These are phyloP conservation scores for Tachyglossus aculeatus DNA, from an alignment of 2,797 vertebrate genomes.

Conservation along the genomic window DNA sequence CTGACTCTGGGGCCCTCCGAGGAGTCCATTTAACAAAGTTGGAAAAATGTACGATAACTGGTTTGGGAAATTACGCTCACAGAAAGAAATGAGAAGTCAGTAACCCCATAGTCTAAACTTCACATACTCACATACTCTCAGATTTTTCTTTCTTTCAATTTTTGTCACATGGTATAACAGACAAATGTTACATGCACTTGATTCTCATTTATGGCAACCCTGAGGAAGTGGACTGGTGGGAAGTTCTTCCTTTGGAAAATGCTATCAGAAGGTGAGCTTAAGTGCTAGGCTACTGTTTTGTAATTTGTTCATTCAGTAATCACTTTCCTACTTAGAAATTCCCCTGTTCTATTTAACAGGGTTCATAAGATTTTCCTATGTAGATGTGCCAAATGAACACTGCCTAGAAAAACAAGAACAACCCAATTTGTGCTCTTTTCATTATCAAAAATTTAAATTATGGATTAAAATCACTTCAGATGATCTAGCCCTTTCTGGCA, in stretches of 20 bases:
- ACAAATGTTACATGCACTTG: not conserved
- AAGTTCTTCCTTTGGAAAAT: not conserved
- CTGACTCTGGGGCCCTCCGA: too few relatives aligned
- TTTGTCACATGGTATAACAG: not conserved
- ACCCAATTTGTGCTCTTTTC: not conserved
- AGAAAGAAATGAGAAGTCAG: too few relatives aligned
- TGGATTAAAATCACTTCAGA: too few relatives aligned
- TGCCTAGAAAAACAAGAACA: conserved; percentile 7
- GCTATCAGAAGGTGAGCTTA: not conserved
- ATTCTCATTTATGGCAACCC: conserved; percentile 15
- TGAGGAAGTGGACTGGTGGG: too few relatives aligned
- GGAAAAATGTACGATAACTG: too few relatives aligned
- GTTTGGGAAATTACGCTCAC: too few relatives aligned
- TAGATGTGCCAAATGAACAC: conserved; percentile 2
- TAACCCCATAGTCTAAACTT: too few relatives aligned
- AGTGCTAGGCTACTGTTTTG: conserved; percentile 2
- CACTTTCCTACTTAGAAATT: not conserved
- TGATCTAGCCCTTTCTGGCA: too few relatives aligned
- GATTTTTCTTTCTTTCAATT: not conserved
- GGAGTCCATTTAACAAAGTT: too few relatives aligned
- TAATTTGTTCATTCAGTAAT: too few relatives aligned
- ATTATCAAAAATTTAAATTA: too few relatives aligned
- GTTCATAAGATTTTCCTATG: not conserved
- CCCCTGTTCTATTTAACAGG: not conserved
- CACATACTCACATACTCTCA: not conserved